Percentiles rank a stretch among this genome's conserved stretches.
Evolutionary conservation across 2,888 invertebrate species (phyloP).

Genomic region (Oeneis ivallda): DNA sequence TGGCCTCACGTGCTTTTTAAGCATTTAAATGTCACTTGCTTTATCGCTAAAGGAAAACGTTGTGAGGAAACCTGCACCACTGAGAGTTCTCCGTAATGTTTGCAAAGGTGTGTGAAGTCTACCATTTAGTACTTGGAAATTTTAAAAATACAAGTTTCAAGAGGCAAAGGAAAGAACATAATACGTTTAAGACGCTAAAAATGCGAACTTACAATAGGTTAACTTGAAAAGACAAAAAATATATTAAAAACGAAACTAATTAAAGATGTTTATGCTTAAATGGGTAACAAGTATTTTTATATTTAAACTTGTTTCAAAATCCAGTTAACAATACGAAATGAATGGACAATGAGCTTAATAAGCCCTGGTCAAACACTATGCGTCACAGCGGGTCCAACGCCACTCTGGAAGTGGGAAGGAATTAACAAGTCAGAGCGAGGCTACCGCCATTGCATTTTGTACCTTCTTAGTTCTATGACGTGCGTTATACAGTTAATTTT

Average conservation of each 20-base stretch:
- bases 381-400: neutral
- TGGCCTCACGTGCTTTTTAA: too few relatives aligned
- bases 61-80: too few relatives aligned
- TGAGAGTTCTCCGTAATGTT: too few relatives aligned
- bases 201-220: neutral
- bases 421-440: neutral
- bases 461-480: too few relatives aligned
- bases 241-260: neutral
- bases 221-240: neutral
- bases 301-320: conserved; percentile 8
- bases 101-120: too few relatives aligned
- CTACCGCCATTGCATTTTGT: too few relatives aligned
- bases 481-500: too few relatives aligned
- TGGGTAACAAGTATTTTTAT: neutral
- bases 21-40: too few relatives aligned
- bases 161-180: too few relatives aligned
- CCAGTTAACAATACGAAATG: conserved; percentile 11
- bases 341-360: neutral
- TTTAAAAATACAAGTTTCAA: too few relatives aligned
- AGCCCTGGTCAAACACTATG: neutral
- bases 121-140: too few relatives aligned
- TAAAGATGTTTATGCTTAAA: conserved; percentile 4
- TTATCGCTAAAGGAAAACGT: too few relatives aligned
- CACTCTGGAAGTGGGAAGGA: neutral
- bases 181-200: neutral